Base-by-base conservation (phyloP, 2,888 invertebrate species). In the Formica aserva region DNA sequence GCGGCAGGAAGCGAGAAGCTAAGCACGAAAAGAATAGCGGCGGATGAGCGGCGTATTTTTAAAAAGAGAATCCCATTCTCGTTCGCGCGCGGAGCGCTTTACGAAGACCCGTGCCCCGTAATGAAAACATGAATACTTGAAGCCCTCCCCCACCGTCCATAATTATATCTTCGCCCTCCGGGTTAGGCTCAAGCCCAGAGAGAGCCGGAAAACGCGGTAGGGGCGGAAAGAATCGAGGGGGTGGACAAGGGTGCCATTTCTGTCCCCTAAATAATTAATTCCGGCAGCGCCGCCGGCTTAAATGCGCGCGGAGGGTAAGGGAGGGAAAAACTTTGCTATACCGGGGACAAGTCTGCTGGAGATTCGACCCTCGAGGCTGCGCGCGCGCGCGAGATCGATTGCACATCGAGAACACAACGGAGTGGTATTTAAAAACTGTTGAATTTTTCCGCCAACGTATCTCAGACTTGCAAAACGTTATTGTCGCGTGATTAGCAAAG, bases 251-350 rank as follows among this genome's bases (percentile, higher is more conserved):
- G 93, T 94, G 94, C 94, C 94, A 94, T 94, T 94, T 94, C 93
- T 94, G 93, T 94, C 94, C 94, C 94, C 94, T 94, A 94, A 94
- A 94, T 94, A 94, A 94, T 94, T 94, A 94, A 94, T 94, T 94
- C 94, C 94, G 93, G 94, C 94, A 94, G 93, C 92, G 92, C 93
- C 93, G 93, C 90, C 92, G 93, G 93, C 94, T 93, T 93, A 93
- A 93, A 92, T 71, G 78, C 91, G 92, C 92, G 88, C 83, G 87
- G 89, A 87, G 87, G 86, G 83, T 88, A 86, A 80, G 86, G 89
- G 87, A 89, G 87, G 88, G 78, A 60, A 88, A 90, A 90, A 90
- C 87, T 88, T 90, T 77, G 85, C 87, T 89, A 86, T 67, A 67
- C 88, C 90, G 88, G 90, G 91, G 88, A 87, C 91, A 85, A 87